phyloP scores from a whole-genome alignment of 2,888 invertebrate species.

The Sipunculus nudus region DNA sequence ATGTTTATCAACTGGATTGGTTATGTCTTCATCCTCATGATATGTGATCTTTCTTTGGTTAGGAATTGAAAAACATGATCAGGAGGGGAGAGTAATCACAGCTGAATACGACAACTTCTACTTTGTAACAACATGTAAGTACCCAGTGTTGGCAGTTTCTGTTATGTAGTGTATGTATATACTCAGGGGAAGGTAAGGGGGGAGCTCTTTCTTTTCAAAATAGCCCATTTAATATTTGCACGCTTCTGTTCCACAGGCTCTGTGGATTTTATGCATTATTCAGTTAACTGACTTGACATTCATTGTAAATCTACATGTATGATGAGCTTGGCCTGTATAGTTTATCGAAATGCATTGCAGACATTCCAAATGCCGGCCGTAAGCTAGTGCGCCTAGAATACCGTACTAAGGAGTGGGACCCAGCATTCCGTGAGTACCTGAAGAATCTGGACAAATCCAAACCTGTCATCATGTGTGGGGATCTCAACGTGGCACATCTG shows the following conservation, averaged over 20 bases:
- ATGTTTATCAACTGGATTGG: too few species aligned
- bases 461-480: slow-evolving; percentile 94
- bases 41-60: too few species aligned
- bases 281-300: too few species aligned
- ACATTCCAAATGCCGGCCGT: slow-evolving; percentile 94
- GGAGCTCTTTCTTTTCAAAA: not conserved
- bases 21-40: too few species aligned
- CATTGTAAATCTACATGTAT: too few species aligned
- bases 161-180: too few species aligned
- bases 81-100: slow-evolving; percentile 86
- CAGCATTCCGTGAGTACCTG: slow-evolving; percentile 81
- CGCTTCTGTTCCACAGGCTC: too few species aligned
- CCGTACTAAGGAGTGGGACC: slow-evolving; percentile 86
- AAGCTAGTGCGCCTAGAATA: slow-evolving; percentile 87
- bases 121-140: slow-evolving; percentile 82
- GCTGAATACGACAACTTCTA: slow-evolving; percentile 93
- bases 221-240: too few species aligned
- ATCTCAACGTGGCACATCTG: slow-evolving; percentile 95
- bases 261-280: too few species aligned
- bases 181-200: not conserved
- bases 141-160: too few species aligned
- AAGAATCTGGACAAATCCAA: slow-evolving; percentile 85
- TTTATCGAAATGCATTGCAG: too few species aligned
- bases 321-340: too few species aligned
- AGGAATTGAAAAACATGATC: slow-evolving; percentile 72